Conservation (phyloP, 1,140 invertebrate species). For the Drosophila arawakana region DNA sequence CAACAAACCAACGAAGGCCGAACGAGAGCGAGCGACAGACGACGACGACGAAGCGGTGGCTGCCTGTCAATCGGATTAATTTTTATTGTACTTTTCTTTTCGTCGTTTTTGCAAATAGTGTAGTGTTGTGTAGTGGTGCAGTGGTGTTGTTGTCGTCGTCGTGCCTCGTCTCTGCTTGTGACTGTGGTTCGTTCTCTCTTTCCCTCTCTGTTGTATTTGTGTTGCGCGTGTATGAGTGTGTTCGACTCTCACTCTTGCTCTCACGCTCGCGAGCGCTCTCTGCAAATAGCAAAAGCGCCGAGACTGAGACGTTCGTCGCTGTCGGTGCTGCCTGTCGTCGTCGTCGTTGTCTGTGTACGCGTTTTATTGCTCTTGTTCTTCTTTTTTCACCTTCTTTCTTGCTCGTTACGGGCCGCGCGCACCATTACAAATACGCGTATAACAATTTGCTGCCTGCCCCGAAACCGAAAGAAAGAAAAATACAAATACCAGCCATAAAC, state of each 20-base stretch:
- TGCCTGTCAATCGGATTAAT: conserved; percentile 71
- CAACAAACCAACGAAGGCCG: conserved; percentile 47
- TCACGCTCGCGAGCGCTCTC: conserved; percentile 27
- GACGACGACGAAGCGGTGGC: conserved; percentile 36
- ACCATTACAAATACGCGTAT: conserved; percentile 76
- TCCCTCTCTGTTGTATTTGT: conserved; percentile 29
- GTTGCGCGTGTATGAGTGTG: conserved; percentile 34
- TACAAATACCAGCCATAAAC: conserved; percentile 56
- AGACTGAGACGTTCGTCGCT: conserved; percentile 54
- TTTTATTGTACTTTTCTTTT: conserved; percentile 67
- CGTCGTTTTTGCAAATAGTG: conserved; percentile 68
- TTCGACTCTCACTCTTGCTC: conserved; percentile 32
- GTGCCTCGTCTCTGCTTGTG: conserved; percentile 23
- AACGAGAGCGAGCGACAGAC: conserved; percentile 36
- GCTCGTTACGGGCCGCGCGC: conserved; percentile 63
- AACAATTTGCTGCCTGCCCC: conserved; percentile 64
- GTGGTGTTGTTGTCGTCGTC: conserved; percentile 48
- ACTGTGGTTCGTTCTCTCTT: conserved; percentile 29
- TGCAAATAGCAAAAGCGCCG: conserved; percentile 47
- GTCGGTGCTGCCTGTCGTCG: conserved; percentile 27
- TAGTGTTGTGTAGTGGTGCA: conserved; percentile 48
- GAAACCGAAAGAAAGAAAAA: conserved; percentile 51
- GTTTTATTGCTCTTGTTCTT: conserved; percentile 64
- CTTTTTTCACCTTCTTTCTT: conserved; percentile 76
- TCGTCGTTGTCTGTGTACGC: conserved; percentile 49